These are phyloP conservation scores for Otolemur garnettii DNA, from an alignment of 2,113 vertebrate species.

Conservation along the genomic window DNA sequence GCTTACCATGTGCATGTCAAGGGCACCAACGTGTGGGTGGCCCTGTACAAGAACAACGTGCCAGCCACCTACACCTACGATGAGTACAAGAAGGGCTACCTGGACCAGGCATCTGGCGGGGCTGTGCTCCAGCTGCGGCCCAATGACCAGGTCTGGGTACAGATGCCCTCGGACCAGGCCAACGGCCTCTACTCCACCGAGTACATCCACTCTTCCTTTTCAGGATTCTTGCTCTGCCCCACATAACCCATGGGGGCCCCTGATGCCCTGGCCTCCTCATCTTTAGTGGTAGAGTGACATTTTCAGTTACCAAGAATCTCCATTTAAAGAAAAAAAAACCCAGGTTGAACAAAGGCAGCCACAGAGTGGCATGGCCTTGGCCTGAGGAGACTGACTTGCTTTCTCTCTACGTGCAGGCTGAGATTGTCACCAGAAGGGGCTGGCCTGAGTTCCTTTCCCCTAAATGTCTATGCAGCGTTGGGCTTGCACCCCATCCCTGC, in stretches of 20 bases:
- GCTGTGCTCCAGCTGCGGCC: conserved; percentile 98
- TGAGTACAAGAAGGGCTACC: conserved; percentile 99
- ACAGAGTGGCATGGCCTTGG: neutral
- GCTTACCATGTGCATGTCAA: conserved; percentile 99
- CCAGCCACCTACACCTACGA: conserved; percentile 99
- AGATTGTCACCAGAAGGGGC: conserved; percentile 67
- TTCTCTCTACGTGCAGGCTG: conserved; percentile 18
- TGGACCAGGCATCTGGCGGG: conserved; percentile 99
- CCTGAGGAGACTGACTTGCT: conserved; percentile 50
- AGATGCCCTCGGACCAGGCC: conserved; percentile 99
- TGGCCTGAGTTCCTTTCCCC: conserved; percentile 37
- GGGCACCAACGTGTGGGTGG: conserved; percentile 99
- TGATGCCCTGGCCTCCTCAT: conserved; percentile 65
- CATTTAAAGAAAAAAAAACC: conserved; percentile 59
- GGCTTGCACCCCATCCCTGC: neutral
- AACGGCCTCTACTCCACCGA: conserved; percentile 98
- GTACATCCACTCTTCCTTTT: conserved; percentile 99
- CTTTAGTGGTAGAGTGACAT: conserved; percentile 76
- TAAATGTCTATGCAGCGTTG: neutral
- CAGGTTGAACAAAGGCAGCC: conserved; percentile 53
- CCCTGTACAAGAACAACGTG: conserved; percentile 99
- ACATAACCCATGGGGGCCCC: conserved; percentile 92
- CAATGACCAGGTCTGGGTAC: conserved; percentile 98
- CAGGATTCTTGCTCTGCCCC: conserved; percentile 97
- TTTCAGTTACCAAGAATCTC: conserved; percentile 73